These are phyloP conservation scores for Gymnogyps californianus DNA, from an alignment of 2,113 vertebrate genomes.

Conservation along the genomic window DNA sequence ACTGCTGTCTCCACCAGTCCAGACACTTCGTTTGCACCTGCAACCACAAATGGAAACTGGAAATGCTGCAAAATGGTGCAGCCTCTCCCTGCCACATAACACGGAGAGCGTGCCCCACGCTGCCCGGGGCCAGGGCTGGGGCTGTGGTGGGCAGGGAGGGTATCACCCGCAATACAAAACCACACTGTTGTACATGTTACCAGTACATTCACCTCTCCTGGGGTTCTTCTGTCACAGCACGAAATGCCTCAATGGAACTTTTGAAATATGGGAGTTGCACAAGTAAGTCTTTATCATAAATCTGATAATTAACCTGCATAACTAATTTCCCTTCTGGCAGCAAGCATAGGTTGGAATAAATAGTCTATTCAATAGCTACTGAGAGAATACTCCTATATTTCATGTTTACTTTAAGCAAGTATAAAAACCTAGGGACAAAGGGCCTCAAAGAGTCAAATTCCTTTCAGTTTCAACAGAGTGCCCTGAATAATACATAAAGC, in stretches of 20 bases:
- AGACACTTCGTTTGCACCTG: background rate
- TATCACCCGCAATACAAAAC: background rate
- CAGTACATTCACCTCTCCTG: background rate
- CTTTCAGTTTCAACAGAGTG: background rate
- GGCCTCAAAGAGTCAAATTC: slow-evolving; percentile 56
- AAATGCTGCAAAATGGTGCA: background rate
- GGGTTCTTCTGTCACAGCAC: background rate
- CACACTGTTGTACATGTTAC: background rate
- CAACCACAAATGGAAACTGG: background rate
- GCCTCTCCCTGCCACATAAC: background rate
- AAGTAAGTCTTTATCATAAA: slow-evolving; percentile 28
- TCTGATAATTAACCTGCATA: slow-evolving; percentile 42
- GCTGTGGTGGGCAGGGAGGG: background rate
- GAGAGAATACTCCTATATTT: slow-evolving; percentile 26
- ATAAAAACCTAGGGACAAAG: slow-evolving; percentile 34
- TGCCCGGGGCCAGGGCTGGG: background rate
- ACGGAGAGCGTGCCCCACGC: accelerated
- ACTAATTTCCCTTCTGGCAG: slow-evolving; percentile 23
- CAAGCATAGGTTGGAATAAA: slow-evolving; percentile 8
- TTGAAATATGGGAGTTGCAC: background rate
- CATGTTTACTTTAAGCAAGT: slow-evolving; percentile 55
- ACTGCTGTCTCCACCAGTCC: background rate
- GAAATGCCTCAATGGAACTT: background rate
- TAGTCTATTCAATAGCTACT: slow-evolving; percentile 1
- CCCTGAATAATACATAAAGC: slow-evolving; percentile 64